phyloP scores from a whole-genome alignment of 1,140 invertebrate genomes.

The Platorchestia sp. region DNA sequence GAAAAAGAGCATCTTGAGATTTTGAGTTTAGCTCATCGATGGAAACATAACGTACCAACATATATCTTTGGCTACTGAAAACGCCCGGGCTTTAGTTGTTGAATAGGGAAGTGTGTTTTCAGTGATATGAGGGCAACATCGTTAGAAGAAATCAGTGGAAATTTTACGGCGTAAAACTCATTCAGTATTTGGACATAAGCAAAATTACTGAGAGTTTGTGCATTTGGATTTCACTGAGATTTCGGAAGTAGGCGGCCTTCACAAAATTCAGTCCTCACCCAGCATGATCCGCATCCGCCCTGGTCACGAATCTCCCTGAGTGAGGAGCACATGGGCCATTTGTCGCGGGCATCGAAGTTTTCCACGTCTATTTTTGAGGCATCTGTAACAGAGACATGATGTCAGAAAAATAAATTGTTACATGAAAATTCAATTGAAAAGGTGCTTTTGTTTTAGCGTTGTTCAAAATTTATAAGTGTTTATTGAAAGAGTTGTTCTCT shows the following conservation, averaged over 20 bases:
- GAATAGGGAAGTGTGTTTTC: background rate
- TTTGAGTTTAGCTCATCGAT: background rate
- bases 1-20: background rate
- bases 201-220: background rate
- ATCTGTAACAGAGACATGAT: background rate
- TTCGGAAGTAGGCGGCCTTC: background rate
- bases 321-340: conserved; percentile 89
- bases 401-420: too few relatives aligned
- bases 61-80: too few relatives aligned
- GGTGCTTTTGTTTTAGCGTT: too few relatives aligned
- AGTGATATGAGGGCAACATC: background rate
- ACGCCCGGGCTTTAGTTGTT: background rate
- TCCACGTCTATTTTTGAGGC: conserved; percentile 77
- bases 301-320: conserved; percentile 85
- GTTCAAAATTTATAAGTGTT: background rate
- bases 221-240: background rate
- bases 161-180: background rate
- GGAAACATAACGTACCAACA: too few relatives aligned
- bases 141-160: background rate
- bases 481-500: background rate
- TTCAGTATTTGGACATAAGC: background rate
- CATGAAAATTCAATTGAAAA: too few relatives aligned
- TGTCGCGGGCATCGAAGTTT: conserved; percentile 83
- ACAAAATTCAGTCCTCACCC: conserved; percentile 71
- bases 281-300: conserved; percentile 81